phyloP scores from a whole-genome alignment of 2,888 invertebrate genomes.

The Exephanes ischioxanthus region DNA sequence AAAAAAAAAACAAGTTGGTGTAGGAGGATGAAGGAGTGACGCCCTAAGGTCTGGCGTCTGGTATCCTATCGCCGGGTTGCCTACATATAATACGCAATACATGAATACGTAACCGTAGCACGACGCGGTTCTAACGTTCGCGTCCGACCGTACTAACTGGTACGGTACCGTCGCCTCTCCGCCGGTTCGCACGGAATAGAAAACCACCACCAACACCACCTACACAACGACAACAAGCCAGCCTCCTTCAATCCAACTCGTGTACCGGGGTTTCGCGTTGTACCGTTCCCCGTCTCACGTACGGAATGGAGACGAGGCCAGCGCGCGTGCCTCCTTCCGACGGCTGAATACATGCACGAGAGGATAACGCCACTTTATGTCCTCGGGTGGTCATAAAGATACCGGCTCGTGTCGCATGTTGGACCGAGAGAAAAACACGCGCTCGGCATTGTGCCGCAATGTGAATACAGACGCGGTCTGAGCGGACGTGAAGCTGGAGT shows the following conservation, averaged over 20 bases:
- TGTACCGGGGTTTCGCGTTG: background rate
- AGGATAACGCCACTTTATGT: constrained; percentile 81
- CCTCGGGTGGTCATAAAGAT: constrained; percentile 80
- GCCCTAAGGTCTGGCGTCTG: constrained; percentile 31
- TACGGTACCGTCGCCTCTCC: constrained; percentile 25
- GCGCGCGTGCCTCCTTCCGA: constrained; percentile 27
- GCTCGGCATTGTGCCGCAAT: constrained; percentile 6
- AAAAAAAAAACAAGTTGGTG: background rate
- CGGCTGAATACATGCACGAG: constrained; percentile 71
- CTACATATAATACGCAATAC: constrained; percentile 19
- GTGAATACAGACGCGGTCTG: constrained; percentile 4
- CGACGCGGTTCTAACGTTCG: constrained; percentile 32
- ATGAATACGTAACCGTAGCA: constrained; percentile 26
- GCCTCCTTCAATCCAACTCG: constrained; percentile 11
- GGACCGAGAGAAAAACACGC: background rate
- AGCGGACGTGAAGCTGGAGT: constrained; percentile 1
- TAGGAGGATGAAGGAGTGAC: constrained; percentile 15
- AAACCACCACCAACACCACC: constrained; percentile 29
- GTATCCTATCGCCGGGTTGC: constrained; percentile 29
- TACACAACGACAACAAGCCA: background rate
- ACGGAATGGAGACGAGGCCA: constrained; percentile 6
- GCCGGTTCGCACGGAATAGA: constrained; percentile 20
- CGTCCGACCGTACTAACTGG: constrained; percentile 44
- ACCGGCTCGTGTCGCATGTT: constrained; percentile 67
- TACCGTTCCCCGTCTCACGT: constrained; percentile 31